Conservation (phyloP, 2,797 vertebrate genomes). For the Hephaestus fuliginosus region DNA sequence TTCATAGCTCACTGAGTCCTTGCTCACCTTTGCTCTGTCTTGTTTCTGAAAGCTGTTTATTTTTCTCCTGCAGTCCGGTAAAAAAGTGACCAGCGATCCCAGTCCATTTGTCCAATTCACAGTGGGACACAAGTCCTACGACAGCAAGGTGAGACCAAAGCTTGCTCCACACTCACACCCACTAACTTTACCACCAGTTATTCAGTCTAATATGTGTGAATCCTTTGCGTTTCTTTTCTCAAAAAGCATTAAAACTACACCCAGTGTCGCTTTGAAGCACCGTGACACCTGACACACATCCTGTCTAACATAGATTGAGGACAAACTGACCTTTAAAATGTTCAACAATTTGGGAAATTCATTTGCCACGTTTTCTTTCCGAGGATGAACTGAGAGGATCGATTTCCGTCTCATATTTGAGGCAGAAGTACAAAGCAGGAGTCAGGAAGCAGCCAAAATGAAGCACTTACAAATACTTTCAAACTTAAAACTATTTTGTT, state of each 20-base stretch:
- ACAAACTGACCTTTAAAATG: background rate
- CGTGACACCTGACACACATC: background rate
- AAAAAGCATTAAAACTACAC: background rate
- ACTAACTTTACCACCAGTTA: no score
- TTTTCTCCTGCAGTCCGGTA: constrained; percentile 88
- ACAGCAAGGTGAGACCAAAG: constrained; percentile 92
- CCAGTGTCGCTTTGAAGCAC: background rate
- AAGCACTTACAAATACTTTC: no score
- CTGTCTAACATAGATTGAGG: background rate
- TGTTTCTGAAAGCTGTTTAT: constrained; percentile 25
- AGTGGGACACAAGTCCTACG: constrained; percentile 90
- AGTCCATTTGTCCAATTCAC: constrained; percentile 94
- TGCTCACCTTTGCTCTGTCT: rapidly evolving
- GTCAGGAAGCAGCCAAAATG: background rate
- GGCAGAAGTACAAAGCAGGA: background rate
- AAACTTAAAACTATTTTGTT: no score
- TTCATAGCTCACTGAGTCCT: background rate
- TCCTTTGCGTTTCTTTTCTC: no score
- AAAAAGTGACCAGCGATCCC: constrained; percentile 95
- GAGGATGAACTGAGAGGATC: background rate
- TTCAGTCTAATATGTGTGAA: no score
- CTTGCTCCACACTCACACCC: rapidly evolving
- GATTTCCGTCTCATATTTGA: background rate
- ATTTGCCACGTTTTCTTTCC: background rate
- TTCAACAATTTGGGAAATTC: background rate